Percentiles rank a stretch among this genome's conserved stretches.
phyloP scores from a whole-genome alignment of 2,797 vertebrate genomes.

The Phaenicophaeus curvirostris region DNA sequence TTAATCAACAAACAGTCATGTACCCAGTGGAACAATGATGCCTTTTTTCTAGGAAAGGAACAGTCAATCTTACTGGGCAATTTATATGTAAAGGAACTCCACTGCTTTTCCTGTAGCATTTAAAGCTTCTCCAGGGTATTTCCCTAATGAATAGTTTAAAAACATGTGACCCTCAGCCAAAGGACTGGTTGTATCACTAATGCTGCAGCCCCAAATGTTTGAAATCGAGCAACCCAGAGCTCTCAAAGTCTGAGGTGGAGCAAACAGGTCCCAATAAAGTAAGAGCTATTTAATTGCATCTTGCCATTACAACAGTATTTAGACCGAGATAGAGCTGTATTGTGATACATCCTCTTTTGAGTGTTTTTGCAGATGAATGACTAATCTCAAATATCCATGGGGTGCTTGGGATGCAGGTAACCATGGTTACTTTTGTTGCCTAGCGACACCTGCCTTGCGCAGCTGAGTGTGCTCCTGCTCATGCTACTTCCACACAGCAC shows the following conservation, averaged over 20 bases:
- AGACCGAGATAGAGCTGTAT: not conserved
- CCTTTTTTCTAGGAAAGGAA: not conserved
- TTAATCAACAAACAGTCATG: not conserved
- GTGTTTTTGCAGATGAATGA: not conserved
- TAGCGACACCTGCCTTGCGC: not conserved
- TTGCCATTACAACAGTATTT: not conserved
- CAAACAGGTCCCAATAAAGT: not conserved
- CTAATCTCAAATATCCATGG: not conserved
- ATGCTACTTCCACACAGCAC: fast-evolving
- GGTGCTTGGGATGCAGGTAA: not conserved
- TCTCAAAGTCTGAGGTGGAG: not conserved
- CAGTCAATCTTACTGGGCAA: not conserved
- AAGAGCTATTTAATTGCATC: not conserved
- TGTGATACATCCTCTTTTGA: not conserved
- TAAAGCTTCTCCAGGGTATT: not conserved
- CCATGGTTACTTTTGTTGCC: conserved; percentile 31
- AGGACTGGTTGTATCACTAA: not conserved
- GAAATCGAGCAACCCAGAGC: not conserved
- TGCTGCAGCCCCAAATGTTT: not conserved
- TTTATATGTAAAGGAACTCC: not conserved
- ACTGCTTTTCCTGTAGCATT: not conserved
- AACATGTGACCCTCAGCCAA: not conserved
- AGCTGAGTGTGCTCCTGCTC: not conserved
- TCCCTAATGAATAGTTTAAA: not conserved
- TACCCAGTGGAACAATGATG: not conserved